Evolutionary conservation across 2,888 invertebrate species (phyloP).

Genomic region (Himalopsyche kuldschensis): DNA sequence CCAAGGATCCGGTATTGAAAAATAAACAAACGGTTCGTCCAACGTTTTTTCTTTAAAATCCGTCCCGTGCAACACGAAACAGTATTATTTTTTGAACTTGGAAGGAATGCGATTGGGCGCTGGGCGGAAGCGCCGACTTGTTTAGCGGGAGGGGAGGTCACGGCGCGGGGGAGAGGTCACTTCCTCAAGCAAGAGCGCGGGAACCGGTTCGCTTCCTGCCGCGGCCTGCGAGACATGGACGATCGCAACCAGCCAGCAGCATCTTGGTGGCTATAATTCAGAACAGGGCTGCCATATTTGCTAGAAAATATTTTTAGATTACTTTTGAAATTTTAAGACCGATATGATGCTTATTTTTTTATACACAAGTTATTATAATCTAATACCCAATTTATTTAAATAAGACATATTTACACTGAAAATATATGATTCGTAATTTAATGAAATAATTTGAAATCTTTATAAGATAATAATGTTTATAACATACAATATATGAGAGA

Average conservation of each 20-base stretch:
- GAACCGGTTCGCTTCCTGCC: constrained; percentile 39
- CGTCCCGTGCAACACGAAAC: not conserved
- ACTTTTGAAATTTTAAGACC: too few species aligned
- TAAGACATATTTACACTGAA: too few species aligned
- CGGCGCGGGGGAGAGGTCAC: constrained; percentile 17
- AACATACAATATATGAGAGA: too few species aligned
- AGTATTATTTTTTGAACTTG: constrained; percentile 9
- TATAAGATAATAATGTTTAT: too few species aligned
- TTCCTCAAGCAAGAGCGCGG: constrained; percentile 32
- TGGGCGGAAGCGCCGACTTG: constrained; percentile 22
- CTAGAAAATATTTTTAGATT: too few species aligned
- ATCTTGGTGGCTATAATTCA: not conserved
- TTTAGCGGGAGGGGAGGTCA: constrained; percentile 11
- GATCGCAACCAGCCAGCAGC: not conserved
- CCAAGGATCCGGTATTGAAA: too few species aligned
- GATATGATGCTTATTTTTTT: too few species aligned
- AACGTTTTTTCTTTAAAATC: not conserved
- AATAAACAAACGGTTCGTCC: too few species aligned
- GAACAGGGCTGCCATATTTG: not conserved
- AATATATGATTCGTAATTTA: too few species aligned
- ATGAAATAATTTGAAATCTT: too few species aligned
- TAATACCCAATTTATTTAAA: too few species aligned
- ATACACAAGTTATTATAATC: too few species aligned
- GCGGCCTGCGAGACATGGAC: constrained; percentile 2
- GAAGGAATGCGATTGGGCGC: constrained; percentile 17